These are phyloP conservation scores for Punctoribates punctum DNA, from an alignment of 2,888 invertebrate species.

Conservation along the genomic window DNA sequence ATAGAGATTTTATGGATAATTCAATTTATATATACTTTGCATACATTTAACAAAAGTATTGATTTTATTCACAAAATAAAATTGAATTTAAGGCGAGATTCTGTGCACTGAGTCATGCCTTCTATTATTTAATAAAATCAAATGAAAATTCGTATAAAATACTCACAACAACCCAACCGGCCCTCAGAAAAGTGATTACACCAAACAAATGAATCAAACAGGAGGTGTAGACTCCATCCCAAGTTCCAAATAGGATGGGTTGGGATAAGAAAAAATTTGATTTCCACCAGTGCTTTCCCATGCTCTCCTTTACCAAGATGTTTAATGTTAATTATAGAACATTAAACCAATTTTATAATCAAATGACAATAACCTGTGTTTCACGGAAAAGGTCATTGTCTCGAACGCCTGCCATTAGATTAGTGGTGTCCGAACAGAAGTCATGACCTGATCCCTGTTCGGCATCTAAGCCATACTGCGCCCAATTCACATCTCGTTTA, in stretches of 20 bases:
- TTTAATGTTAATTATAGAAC: no score
- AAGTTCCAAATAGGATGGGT: conserved; percentile 91
- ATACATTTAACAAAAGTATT: no score
- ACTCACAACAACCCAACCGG: conserved; percentile 88
- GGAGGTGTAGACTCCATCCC: conserved; percentile 97
- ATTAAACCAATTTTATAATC: no score
- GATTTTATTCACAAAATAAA: no score
- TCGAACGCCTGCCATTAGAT: neutral
- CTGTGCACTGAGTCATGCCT: no score
- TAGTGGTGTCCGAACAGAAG: neutral
- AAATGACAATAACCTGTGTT: neutral
- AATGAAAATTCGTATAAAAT: no score
- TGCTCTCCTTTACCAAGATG: no score
- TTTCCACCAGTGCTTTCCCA: conserved; percentile 82
- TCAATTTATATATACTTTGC: no score
- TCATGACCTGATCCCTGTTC: conserved; percentile 2
- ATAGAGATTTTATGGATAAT: no score
- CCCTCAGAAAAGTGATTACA: conserved; percentile 90
- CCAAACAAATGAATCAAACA: conserved; percentile 97
- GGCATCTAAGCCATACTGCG: conserved; percentile 18
- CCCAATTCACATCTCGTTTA: neutral
- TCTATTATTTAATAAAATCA: no score
- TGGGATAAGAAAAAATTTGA: conserved; percentile 94
- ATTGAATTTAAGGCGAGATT: no score
- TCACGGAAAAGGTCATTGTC: conserved; percentile 7